Percentiles rank a stretch among this genome's conserved stretches.
phyloP scores from a whole-genome alignment of 2,888 invertebrate species.

The Drosophila neotestacea region DNA sequence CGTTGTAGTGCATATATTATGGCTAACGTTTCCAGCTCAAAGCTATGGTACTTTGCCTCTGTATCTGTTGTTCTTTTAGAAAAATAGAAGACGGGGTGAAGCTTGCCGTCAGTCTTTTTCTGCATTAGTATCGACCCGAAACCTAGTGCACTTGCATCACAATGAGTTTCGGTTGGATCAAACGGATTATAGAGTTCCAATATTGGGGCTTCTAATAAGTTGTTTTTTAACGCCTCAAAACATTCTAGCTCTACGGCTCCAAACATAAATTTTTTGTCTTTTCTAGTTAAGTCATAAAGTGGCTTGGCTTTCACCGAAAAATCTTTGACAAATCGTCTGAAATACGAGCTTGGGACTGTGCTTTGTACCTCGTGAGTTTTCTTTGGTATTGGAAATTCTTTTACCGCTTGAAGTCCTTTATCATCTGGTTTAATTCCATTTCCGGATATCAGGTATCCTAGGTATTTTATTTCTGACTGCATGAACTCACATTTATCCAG shows the following conservation, averaged over 20 bases:
- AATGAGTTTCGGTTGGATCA: not conserved
- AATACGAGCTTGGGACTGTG: conserved; percentile 36
- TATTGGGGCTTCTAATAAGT: conserved; percentile 29
- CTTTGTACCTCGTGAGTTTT: conserved; percentile 23
- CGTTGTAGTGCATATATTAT: not conserved
- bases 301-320: conserved; percentile 38
- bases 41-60: not conserved
- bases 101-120: not conserved
- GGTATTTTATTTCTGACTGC: conserved; percentile 19
- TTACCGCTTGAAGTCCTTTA: conserved; percentile 19
- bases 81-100: not conserved
- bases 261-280: conserved; percentile 25
- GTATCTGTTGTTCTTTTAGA: not conserved
- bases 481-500: conserved; percentile 20
- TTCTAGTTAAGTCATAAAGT: conserved; percentile 29
- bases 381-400: conserved; percentile 10
- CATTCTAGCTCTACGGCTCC: conserved; percentile 11
- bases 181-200: conserved; percentile 12
- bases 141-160: not conserved
- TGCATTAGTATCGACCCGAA: not conserved
- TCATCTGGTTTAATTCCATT: conserved; percentile 28
- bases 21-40: not conserved
- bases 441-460: conserved; percentile 14
- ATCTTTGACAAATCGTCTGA: conserved; percentile 36
- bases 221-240: conserved; percentile 27